Percentiles rank a stretch among this genome's conserved stretches.
Evolutionary conservation across 2,113 vertebrate species (phyloP).

Genomic region (Fukomys damarensis): DNA sequence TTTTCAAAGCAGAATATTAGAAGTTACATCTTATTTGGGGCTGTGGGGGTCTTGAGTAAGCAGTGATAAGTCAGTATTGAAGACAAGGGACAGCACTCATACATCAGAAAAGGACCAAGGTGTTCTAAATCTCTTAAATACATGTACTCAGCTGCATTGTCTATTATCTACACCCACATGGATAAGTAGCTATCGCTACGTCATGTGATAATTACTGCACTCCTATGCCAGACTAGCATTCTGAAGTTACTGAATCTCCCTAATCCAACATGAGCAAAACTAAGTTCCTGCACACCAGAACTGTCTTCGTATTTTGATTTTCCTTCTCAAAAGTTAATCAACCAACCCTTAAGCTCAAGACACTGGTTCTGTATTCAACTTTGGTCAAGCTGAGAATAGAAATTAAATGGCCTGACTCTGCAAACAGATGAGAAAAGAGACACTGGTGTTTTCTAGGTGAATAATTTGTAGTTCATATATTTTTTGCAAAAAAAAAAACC

Average conservation of each 20-base stretch:
- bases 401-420: conserved; percentile 8
- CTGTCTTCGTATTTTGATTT: neutral
- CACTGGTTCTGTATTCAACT: neutral
- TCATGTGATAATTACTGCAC: neutral
- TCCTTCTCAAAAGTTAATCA: neutral
- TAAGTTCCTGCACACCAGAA: conserved; percentile 17
- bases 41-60: neutral
- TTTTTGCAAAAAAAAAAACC: neutral
- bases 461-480: neutral
- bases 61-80: neutral
- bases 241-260: conserved; percentile 1
- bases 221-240: conserved; percentile 12
- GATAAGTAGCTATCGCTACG: neutral
- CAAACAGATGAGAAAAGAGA: conserved; percentile 7
- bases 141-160: neutral
- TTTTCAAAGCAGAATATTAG: conserved; percentile 66
- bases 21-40: conserved; percentile 26
- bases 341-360: neutral
- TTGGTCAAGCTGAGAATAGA: neutral
- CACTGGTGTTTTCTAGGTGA: neutral
- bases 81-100: neutral
- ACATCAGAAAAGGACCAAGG: neutral
- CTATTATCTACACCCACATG: neutral
- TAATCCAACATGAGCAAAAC: conserved; percentile 7
- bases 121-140: neutral